A percentile compares a stretch with the other conserved stretches of the same genome.
phyloP scores from a whole-genome alignment of 2,888 invertebrate species.

The Amphipoea lucens region DNA sequence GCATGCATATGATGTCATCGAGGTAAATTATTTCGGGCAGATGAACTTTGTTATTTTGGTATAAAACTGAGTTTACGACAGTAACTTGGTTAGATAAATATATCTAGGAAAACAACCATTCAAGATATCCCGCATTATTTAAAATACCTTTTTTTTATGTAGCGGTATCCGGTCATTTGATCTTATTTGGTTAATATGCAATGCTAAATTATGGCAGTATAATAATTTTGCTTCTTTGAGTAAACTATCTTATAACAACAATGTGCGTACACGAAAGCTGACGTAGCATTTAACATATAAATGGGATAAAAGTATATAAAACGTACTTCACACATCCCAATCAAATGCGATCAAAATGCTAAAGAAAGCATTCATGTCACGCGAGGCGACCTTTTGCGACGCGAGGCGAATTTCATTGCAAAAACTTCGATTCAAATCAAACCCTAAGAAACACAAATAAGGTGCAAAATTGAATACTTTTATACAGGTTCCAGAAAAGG shows the following conservation, averaged over 20 bases:
- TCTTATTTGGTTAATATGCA: background rate
- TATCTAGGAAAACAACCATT: background rate
- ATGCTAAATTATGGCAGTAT: background rate
- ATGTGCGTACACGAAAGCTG: background rate
- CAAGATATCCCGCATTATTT: background rate
- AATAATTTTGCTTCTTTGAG: background rate
- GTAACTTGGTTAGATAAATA: background rate
- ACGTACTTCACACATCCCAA: constrained; percentile 64
- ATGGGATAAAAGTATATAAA: constrained; percentile 32
- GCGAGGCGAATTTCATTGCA: constrained; percentile 64
- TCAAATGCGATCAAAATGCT: constrained; percentile 70
- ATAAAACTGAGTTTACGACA: background rate
- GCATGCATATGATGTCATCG: constrained; percentile 24
- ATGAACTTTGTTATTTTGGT: background rate
- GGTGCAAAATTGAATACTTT: constrained; percentile 36
- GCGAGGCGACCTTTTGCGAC: constrained; percentile 61
- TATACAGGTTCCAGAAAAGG: constrained; percentile 37
- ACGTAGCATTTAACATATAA: constrained; percentile 39
- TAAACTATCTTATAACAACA: background rate
- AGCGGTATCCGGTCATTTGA: background rate
- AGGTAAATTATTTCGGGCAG: constrained; percentile 26
- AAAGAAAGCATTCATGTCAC: constrained; percentile 73
- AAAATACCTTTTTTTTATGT: background rate
- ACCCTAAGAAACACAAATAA: constrained; percentile 46
- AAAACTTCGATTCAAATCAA: constrained; percentile 49